Conservation (phyloP, 2,113 vertebrate genomes). For the Otus sunia region DNA sequence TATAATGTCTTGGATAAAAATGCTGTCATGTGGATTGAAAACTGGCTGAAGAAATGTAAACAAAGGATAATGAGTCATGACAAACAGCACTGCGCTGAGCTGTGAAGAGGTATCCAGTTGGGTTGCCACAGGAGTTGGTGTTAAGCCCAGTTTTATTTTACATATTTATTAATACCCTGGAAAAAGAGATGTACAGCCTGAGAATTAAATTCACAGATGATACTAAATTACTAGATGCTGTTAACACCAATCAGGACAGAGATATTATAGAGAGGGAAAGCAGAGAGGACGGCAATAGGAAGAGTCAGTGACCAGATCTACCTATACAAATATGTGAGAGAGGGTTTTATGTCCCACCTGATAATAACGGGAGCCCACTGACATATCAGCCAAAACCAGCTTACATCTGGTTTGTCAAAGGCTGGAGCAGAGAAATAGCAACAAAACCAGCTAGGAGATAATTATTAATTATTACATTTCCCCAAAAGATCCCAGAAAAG, state of each 20-base stretch:
- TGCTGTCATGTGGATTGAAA: not conserved
- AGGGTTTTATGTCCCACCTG: not conserved
- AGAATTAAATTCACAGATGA: constrained; percentile 6
- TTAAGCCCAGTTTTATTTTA: constrained; percentile 27
- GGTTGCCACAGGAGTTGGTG: not conserved
- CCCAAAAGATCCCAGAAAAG: not conserved
- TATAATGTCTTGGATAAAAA: not conserved
- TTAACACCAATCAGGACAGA: not conserved
- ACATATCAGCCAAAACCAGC: not conserved
- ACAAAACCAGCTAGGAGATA: not conserved
- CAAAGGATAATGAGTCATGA: constrained; percentile 23
- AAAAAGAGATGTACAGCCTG: constrained; percentile 15
- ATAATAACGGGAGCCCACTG: not conserved
- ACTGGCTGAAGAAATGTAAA: not conserved
- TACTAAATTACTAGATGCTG: not conserved
- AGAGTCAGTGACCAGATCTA: not conserved
- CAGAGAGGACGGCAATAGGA: not conserved
- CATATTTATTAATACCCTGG: constrained; percentile 20
- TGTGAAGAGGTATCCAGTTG: not conserved
- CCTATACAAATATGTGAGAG: not conserved
- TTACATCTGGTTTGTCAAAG: not conserved
- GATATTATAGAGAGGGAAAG: not conserved
- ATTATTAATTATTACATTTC: not conserved
- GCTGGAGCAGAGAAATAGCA: not conserved
- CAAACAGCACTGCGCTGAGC: not conserved